Evolutionary conservation across 2,888 invertebrate species (phyloP), one percentile per base, ranked within the genome.

Genomic region (Ormyrus rosae): DNA sequence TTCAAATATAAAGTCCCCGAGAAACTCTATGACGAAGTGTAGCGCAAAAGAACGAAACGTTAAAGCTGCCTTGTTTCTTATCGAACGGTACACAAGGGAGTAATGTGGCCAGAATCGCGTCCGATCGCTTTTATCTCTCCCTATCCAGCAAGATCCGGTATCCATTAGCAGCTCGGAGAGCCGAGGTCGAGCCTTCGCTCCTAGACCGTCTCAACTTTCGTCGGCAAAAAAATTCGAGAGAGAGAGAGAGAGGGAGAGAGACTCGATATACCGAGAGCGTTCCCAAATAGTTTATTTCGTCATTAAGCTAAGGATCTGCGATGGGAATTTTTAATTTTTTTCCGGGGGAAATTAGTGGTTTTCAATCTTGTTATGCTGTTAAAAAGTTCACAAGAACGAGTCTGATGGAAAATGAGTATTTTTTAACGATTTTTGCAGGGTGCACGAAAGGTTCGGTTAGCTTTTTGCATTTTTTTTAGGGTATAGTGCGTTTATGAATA

Each of bases 81-180:
- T 63, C 46, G 6, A 64, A 60, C 64, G 46, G 46, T 45, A 74
- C 58, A 48, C 55, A 55, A 48, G 64, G 55, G 64, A 65, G n/a
- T 65, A 50, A 74, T 56, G 19, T 6, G 45, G 65, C 48, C 50
- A 50, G 53, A 65, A 74, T 63, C 56, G 45, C 63, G 71, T 48
- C 6, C 13, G 64, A 65, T 74, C 56, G 56, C 65, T 65, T 65
- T 74, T 74, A 74, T 74, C 56, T 55, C 34, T 34, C 56, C n/a
- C 65, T 50, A 65, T 65, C 60, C 50, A 13, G 13, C 19, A 13
- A 60, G 48, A 70, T 70, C 63, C 63, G 72, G 63, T 72, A 72
- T 72, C 73, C 73, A 74, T 74, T 74, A 74, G 61, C 65, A 55
- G 64, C 61, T 61, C 11, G 48, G 48, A 10, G 65, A 56, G 48